Evolutionary conservation across 2,113 vertebrate species (phyloP).

Genomic region (Etheostoma cragini): DNA sequence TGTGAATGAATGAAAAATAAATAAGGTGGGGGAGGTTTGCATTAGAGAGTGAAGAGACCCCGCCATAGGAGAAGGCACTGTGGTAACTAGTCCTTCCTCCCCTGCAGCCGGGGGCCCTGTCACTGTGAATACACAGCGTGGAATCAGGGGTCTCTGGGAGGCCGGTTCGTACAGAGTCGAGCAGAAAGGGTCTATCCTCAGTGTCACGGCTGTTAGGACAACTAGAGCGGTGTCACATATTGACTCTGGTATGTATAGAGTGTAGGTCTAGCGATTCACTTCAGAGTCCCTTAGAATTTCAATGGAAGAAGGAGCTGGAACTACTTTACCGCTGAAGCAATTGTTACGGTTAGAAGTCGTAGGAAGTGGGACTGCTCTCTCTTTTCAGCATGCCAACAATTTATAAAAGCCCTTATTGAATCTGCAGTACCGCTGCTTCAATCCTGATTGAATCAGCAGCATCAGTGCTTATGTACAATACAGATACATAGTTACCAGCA

Average conservation of each 20-base stretch:
- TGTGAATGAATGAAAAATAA: conserved; percentile 72
- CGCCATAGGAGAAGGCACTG: conserved; percentile 36
- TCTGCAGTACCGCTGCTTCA: conserved; percentile 28
- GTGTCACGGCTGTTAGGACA: conserved; percentile 66
- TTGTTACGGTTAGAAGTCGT: conserved; percentile 53
- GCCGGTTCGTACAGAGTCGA: conserved; percentile 62
- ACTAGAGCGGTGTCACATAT: conserved; percentile 56
- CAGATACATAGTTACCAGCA: conserved; percentile 26
- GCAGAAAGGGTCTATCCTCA: conserved; percentile 68
- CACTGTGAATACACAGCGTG: conserved; percentile 71
- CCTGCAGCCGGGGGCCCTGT: conserved; percentile 42
- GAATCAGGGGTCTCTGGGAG: conserved; percentile 71
- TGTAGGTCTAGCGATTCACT: conserved; percentile 29
- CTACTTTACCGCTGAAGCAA: conserved; percentile 54
- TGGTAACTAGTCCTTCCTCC: conserved; percentile 62
- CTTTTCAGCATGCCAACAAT: conserved; percentile 46
- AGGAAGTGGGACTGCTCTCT: conserved; percentile 45
- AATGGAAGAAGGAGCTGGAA: conserved; percentile 46
- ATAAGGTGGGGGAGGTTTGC: conserved; percentile 53
- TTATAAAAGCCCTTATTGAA: conserved; percentile 64
- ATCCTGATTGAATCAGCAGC: conserved; percentile 64
- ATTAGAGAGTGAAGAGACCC: conserved; percentile 50
- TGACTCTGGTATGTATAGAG: conserved; percentile 32
- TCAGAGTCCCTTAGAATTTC: conserved; percentile 32
- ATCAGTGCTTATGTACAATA: conserved; percentile 38